phyloP scores from a whole-genome alignment of 2,113 vertebrate species.

The Microtus montanus region DNA sequence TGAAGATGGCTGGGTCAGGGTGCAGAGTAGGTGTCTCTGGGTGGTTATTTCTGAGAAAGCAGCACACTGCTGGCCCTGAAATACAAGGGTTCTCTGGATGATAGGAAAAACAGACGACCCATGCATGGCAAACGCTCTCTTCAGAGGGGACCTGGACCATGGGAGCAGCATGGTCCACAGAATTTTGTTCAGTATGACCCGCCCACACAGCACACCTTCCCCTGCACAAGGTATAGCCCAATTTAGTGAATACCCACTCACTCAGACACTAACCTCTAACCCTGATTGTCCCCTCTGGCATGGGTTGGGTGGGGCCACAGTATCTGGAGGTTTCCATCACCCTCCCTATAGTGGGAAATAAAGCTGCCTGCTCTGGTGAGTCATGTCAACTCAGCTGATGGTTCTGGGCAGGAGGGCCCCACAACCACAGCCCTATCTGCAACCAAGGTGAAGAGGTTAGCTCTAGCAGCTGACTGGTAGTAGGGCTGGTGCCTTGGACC shows the following conservation, averaged over 20 bases:
- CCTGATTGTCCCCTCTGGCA: not conserved
- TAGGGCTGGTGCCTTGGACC: not conserved
- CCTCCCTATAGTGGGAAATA: not conserved
- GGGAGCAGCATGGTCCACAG: not conserved
- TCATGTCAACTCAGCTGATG: not conserved
- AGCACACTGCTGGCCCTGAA: not conserved
- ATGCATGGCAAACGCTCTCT: not conserved
- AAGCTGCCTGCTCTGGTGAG: not conserved
- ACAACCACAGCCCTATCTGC: not conserved
- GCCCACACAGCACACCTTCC: not conserved
- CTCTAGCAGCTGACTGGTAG: not conserved
- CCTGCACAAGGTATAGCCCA: not conserved
- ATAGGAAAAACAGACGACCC: not conserved
- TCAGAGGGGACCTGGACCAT: not conserved
- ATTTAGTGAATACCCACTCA: rapidly evolving
- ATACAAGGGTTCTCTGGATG: not conserved
- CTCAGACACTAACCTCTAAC: not conserved
- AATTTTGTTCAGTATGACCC: not conserved
- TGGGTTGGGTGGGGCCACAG: not conserved
- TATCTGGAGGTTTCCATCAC: not conserved
- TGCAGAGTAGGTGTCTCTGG: not conserved
- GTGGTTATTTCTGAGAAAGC: not conserved
- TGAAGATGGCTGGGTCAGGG: not conserved
- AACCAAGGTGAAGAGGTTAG: constrained; percentile 53
- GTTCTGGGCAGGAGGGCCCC: not conserved